Conservation (phyloP, 2,113 vertebrate species). For the Epinephelus lanceolatus region DNA sequence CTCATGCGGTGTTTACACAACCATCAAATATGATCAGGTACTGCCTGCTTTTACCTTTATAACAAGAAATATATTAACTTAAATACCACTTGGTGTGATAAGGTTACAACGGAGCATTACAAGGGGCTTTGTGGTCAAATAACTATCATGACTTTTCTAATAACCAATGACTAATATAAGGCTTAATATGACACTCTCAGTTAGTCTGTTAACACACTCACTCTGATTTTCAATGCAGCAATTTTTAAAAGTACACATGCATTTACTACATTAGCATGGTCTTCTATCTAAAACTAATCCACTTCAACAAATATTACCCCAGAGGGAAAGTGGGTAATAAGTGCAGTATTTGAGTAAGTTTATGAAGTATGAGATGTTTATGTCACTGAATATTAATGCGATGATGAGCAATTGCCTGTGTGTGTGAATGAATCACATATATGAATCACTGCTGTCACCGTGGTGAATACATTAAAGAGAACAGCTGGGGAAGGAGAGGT, state of each 20-base stretch:
- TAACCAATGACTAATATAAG: constrained; percentile 45
- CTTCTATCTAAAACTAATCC: constrained; percentile 59
- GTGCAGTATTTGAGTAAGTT: constrained; percentile 68
- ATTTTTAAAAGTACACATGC: constrained; percentile 65
- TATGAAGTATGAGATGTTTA: constrained; percentile 78
- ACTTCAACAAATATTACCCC: constrained; percentile 66
- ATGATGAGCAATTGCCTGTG: constrained; percentile 66
- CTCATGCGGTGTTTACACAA: constrained; percentile 20
- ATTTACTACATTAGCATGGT: constrained; percentile 56
- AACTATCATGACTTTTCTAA: constrained; percentile 42
- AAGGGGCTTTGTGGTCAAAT: constrained; percentile 36
- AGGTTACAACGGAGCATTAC: constrained; percentile 15
- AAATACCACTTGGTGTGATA: constrained; percentile 40
- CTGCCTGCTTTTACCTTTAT: background rate
- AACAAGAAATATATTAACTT: constrained; percentile 30
- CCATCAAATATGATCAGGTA: background rate
- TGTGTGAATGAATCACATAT: constrained; percentile 66
- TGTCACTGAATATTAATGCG: constrained; percentile 80
- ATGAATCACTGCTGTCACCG: constrained; percentile 67
- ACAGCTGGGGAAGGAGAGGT: constrained; percentile 54
- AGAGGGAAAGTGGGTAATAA: constrained; percentile 62
- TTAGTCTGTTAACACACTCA: constrained; percentile 27
- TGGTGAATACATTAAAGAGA: constrained; percentile 56
- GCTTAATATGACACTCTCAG: constrained; percentile 23
- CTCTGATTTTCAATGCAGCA: constrained; percentile 47